Percentiles rank a stretch among this genome's conserved stretches.
Evolutionary conservation across 2,888 invertebrate species (phyloP).

Genomic region (Tachina fera): DNA sequence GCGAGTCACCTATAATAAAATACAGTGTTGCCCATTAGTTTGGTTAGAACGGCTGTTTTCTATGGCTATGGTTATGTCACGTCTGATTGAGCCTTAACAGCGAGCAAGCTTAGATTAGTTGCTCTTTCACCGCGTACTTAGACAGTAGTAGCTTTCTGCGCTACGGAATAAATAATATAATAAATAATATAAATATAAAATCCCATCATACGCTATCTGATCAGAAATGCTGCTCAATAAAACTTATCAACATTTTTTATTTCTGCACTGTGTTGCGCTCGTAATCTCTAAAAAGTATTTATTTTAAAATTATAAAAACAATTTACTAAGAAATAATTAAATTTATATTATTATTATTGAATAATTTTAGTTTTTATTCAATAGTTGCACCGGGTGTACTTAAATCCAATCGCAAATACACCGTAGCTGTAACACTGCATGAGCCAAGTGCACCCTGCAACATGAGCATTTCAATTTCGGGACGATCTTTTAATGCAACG

Average conservation of each 20-base stretch:
- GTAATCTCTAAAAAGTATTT: conserved; percentile 32
- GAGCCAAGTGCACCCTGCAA: neutral
- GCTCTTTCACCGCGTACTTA: neutral
- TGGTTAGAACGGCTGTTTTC: too few species aligned
- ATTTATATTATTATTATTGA: neutral
- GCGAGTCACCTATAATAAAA: too few species aligned
- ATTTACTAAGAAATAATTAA: neutral
- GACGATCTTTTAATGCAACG: neutral
- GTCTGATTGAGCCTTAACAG: too few species aligned
- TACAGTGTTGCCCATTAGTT: too few species aligned
- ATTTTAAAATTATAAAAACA: neutral
- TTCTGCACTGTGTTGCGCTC: neutral
- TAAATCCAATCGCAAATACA: conserved; percentile 57
- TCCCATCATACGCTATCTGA: neutral
- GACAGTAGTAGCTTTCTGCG: neutral
- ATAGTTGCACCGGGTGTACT: conserved; percentile 53
- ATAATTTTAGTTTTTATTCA: conserved; percentile 43
- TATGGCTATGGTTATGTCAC: too few species aligned
- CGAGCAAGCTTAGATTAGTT: conserved; percentile 1
- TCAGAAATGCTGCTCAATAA: conserved; percentile 1
- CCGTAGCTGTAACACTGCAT: conserved; percentile 29
- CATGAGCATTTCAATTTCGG: conserved; percentile 18
- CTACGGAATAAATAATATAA: neutral
- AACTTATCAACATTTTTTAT: conserved; percentile 9
- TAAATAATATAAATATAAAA: neutral